phyloP scores from a whole-genome alignment of 2,797 vertebrate species.

The Merluccius polli region DNA sequence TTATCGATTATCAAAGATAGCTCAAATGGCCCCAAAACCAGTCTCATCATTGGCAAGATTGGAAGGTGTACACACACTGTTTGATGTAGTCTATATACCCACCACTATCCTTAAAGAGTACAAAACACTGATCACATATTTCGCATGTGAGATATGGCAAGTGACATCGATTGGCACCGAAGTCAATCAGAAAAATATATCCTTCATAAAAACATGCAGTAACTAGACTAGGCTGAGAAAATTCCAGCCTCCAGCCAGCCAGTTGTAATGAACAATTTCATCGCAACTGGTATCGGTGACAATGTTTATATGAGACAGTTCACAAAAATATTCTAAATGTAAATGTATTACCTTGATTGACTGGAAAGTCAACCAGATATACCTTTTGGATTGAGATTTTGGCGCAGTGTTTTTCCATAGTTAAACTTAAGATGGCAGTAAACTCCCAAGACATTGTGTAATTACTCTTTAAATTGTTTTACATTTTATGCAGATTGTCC shows the following conservation, averaged over 20 bases:
- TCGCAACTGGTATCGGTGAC: not conserved
- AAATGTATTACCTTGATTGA: not conserved
- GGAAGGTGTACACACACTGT: not conserved
- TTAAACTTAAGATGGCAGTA: not conserved
- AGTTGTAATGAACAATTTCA: too few species aligned
- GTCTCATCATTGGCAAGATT: constrained; percentile 28
- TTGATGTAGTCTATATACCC: not conserved
- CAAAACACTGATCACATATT: not conserved
- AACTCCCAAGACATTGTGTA: not conserved
- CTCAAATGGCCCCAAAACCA: constrained; percentile 15
- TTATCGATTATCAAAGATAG: constrained; percentile 38
- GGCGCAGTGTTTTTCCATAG: too few species aligned
- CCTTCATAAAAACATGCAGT: not conserved
- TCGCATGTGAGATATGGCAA: too few species aligned
- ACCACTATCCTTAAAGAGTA: not conserved
- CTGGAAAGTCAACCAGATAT: too few species aligned
- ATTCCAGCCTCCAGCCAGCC: not conserved
- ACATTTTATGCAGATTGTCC: not conserved
- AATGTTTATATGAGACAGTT: not conserved
- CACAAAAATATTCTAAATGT: not conserved
- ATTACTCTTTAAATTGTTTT: not conserved
- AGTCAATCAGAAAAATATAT: not conserved
- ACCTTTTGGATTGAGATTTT: not conserved
- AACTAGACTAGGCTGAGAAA: not conserved
- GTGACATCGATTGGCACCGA: too few species aligned